Conservation (phyloP, 1,140 invertebrate species). For the Cotesia typhae region DNA sequence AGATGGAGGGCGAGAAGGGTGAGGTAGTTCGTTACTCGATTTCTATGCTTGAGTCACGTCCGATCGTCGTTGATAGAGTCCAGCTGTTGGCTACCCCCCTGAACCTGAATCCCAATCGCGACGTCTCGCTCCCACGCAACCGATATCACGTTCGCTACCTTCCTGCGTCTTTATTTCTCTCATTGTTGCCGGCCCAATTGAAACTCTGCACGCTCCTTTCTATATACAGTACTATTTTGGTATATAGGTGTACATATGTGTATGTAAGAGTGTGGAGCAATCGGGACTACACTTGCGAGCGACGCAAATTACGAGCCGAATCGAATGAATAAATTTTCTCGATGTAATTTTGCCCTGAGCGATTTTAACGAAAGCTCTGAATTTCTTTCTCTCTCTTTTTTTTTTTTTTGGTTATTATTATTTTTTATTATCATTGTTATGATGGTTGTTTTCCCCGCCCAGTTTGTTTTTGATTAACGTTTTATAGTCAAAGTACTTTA, state of each 20-base stretch:
- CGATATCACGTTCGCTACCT: neutral
- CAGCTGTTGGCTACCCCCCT: conserved; percentile 16
- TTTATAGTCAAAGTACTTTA: too few species aligned
- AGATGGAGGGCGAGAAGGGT: neutral
- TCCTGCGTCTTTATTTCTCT: conserved; percentile 4
- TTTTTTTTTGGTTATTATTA: neutral
- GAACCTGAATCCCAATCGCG: neutral
- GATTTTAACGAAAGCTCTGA: conserved; percentile 3
- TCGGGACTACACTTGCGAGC: conserved; percentile 28
- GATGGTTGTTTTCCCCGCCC: neutral
- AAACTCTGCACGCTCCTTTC: conserved; percentile 33
- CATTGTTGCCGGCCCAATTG: conserved; percentile 28
- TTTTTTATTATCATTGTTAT: neutral
- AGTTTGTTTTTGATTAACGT: too few species aligned
- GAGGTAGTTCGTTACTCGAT: conserved; percentile 31
- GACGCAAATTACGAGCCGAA: conserved; percentile 35
- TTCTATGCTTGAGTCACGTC: conserved; percentile 37
- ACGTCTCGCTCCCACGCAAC: neutral
- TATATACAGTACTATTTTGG: too few species aligned
- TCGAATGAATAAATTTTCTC: conserved; percentile 30
- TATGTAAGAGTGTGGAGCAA: neutral
- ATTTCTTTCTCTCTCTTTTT: neutral
- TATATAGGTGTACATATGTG: too few species aligned
- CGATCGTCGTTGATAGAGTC: conserved; percentile 33
- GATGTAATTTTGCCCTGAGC: conserved; percentile 8